Percentiles rank a stretch among this genome's conserved stretches.
Evolutionary conservation across 2,888 invertebrate genomes (phyloP).

Genomic region (Cheilosia grossa): DNA sequence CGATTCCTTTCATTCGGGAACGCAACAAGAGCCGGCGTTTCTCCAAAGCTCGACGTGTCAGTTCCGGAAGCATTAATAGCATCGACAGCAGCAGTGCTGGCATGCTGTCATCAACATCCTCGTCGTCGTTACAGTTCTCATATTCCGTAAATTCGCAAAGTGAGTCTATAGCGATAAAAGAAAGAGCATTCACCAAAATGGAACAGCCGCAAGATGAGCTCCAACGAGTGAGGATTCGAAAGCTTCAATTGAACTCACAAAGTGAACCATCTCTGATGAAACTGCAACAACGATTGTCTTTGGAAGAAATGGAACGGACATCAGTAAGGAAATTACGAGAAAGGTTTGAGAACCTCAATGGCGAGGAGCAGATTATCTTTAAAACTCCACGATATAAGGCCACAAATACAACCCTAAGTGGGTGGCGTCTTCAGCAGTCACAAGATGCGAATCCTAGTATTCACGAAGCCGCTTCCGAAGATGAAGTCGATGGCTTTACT

Average conservation of each 20-base stretch:
- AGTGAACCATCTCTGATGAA: slow-evolving; percentile 62
- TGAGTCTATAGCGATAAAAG: slow-evolving; percentile 79
- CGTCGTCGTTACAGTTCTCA: slow-evolving; percentile 78
- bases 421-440: slow-evolving; percentile 38
- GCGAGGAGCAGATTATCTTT: slow-evolving; percentile 76
- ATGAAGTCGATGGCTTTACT: slow-evolving; percentile 80
- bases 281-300: slow-evolving; percentile 55
- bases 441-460: slow-evolving; percentile 76
- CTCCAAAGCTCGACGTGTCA: slow-evolving; percentile 71
- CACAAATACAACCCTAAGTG: slow-evolving; percentile 18
- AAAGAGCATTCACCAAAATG: slow-evolving; percentile 79
- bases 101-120: slow-evolving; percentile 68
- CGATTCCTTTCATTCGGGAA: slow-evolving; percentile 63
- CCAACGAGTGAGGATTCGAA: slow-evolving; percentile 30
- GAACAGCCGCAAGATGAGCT: slow-evolving; percentile 53
- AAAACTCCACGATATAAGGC: slow-evolving; percentile 73
- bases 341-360: slow-evolving; percentile 79
- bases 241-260: slow-evolving; percentile 37
- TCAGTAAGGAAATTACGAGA: slow-evolving; percentile 49
- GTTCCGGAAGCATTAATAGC: slow-evolving; percentile 71
- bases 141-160: slow-evolving; percentile 81
- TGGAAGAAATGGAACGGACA: slow-evolving; percentile 60
- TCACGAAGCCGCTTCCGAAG: slow-evolving; percentile 81
- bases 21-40: slow-evolving; percentile 63
- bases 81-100: slow-evolving; percentile 58